Conservation (phyloP, 1,140 invertebrate genomes). For the Olivierus martensii region DNA sequence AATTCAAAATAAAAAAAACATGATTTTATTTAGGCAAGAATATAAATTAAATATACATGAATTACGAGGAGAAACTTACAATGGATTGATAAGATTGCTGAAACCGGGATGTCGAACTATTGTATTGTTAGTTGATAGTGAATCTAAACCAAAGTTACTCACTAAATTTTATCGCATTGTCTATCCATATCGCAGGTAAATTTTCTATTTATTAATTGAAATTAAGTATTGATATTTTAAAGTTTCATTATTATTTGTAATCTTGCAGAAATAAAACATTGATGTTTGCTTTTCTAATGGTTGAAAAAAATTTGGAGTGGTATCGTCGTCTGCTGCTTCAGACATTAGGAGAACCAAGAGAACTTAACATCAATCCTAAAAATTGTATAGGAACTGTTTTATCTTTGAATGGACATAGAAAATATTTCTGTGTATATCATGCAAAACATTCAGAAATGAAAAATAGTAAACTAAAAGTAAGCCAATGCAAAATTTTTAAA, state of each 20-base stretch:
- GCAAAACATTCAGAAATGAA: slow-evolving; percentile 52
- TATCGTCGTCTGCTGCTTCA: slow-evolving; percentile 76
- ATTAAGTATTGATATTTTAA: too few relatives aligned
- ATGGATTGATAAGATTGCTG: slow-evolving; percentile 76
- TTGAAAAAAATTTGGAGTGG: slow-evolving; percentile 83
- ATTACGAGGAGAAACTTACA: slow-evolving; percentile 85
- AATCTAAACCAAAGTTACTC: slow-evolving; percentile 69
- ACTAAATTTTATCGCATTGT: slow-evolving; percentile 83
- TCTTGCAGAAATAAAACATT: slow-evolving; percentile 66
- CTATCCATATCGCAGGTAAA: slow-evolving; percentile 55
- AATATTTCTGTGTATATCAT: slow-evolving; percentile 98
- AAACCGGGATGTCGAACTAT: slow-evolving; percentile 93
- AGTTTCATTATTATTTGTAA: slow-evolving; percentile 27
- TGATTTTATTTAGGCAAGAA: slow-evolving; percentile 4
- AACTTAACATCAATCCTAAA: slow-evolving; percentile 82
- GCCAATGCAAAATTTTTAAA: background rate
- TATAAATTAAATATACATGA: slow-evolving; percentile 63
- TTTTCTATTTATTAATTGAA: too few relatives aligned
- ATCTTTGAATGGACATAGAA: slow-evolving; percentile 84
- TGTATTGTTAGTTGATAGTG: slow-evolving; percentile 72
- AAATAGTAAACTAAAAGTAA: too few relatives aligned
- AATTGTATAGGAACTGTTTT: slow-evolving; percentile 96
- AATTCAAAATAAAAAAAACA: too few relatives aligned
- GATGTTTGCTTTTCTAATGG: slow-evolving; percentile 80
- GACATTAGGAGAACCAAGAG: slow-evolving; percentile 57